Evolutionary conservation across 1,140 invertebrate species (phyloP).

Genomic region (Drosophila saltans): DNA sequence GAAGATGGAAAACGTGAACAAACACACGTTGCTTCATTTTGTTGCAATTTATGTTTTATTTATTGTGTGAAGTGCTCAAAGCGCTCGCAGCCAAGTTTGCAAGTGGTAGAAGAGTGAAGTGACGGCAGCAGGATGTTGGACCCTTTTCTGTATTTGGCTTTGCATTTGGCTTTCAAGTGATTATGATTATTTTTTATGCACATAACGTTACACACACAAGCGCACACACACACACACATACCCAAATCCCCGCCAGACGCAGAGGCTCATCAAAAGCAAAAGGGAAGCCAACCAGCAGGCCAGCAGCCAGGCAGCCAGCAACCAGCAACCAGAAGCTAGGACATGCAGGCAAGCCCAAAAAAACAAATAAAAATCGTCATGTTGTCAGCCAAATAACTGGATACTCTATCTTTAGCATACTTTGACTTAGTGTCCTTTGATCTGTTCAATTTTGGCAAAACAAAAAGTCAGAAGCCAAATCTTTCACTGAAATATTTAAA

Average conservation of each 20-base stretch:
- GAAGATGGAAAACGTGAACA: slow-evolving; percentile 15
- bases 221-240: slow-evolving; percentile 28
- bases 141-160: slow-evolving; percentile 35
- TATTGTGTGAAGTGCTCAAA: slow-evolving; percentile 64
- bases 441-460: too few species aligned
- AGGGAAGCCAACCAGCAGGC: slow-evolving; percentile 32
- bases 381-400: not conserved
- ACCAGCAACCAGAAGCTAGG: slow-evolving; percentile 11
- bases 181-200: slow-evolving; percentile 82
- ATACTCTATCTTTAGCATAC: not conserved
- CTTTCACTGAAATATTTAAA: not conserved
- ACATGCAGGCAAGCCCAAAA: slow-evolving; percentile 27
- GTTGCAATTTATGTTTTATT: slow-evolving; percentile 64
- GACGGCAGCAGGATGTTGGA: slow-evolving; percentile 12
- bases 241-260: slow-evolving; percentile 49
- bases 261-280: slow-evolving; percentile 60
- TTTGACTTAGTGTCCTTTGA: not conserved
- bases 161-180: slow-evolving; percentile 69
- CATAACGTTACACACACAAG: slow-evolving; percentile 63
- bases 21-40: slow-evolving; percentile 38
- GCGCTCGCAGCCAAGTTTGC: slow-evolving; percentile 46
- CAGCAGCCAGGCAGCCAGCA: slow-evolving; percentile 18
- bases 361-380: slow-evolving; percentile 17
- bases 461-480: too few species aligned
- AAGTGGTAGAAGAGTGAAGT: not conserved